Percentiles rank a stretch among this genome's conserved stretches.
Conservation (phyloP, 2,888 invertebrate genomes). For the Ophion costatus region DNA sequence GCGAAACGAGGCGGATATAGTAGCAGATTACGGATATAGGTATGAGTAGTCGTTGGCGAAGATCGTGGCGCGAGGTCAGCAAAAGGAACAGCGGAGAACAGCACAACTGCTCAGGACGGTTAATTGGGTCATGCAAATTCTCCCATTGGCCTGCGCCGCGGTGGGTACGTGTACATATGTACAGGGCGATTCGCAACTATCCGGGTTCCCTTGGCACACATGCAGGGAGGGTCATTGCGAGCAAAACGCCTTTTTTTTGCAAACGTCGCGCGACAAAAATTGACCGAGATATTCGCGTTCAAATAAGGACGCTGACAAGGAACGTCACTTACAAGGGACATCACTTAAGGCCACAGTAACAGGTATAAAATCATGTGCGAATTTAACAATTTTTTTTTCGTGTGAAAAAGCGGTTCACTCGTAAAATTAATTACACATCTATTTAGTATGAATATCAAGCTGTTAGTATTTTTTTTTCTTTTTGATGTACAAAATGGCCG, state of each 20-base stretch:
- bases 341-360: no score
- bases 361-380: no score
- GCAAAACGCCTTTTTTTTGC: not conserved
- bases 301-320: no score
- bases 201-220: not conserved
- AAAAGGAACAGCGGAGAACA: slow-evolving; percentile 48
- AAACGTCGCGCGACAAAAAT: no score
- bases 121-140: slow-evolving; percentile 69
- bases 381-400: no score
- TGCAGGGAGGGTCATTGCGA: not conserved
- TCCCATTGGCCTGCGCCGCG: slow-evolving; percentile 33
- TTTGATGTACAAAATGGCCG: no score
- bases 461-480: no score
- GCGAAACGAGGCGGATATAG: slow-evolving; percentile 26
- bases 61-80: slow-evolving; percentile 53
- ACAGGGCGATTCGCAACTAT: not conserved
- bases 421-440: no score
- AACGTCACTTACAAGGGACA: no score
- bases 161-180: not conserved
- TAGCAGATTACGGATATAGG: slow-evolving; percentile 43
- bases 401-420: no score
- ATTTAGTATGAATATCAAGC: no score
- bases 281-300: no score
- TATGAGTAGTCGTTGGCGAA: slow-evolving; percentile 18
- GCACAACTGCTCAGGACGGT: slow-evolving; percentile 40